Conservation (phyloP, 1,140 invertebrate genomes). For the Achatina immaculata region DNA sequence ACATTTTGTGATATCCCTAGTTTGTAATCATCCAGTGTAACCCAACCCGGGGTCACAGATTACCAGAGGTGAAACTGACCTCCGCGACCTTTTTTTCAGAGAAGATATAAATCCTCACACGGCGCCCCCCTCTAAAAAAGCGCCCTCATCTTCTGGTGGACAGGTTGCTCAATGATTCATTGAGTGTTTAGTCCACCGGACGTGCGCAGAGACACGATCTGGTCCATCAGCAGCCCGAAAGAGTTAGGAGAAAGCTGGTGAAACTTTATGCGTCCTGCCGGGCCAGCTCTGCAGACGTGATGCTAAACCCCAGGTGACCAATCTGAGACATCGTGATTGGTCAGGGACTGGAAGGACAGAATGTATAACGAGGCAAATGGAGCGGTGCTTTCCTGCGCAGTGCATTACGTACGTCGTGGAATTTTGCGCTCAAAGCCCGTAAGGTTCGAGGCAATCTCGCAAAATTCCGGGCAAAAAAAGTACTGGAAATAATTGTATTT, state of each 20-base stretch:
- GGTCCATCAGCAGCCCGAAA: not conserved
- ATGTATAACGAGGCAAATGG: not conserved
- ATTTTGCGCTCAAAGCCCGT: too few species aligned
- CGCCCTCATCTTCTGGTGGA: not conserved
- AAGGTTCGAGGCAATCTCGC: too few species aligned
- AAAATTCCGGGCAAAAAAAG: too few species aligned
- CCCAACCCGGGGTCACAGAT: not conserved
- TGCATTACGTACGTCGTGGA: too few species aligned
- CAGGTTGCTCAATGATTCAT: slow-evolving; percentile 6
- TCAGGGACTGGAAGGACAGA: not conserved
- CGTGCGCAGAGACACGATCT: not conserved
- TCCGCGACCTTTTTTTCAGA: not conserved
- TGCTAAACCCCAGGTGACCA: not conserved
- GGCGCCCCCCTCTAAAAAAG: too few species aligned
- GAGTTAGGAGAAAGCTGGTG: not conserved
- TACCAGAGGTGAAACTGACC: not conserved
- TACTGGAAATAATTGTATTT: too few species aligned
- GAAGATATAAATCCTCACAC: not conserved
- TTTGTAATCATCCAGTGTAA: not conserved
- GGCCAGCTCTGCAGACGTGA: not conserved
- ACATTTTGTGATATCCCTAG: not conserved
- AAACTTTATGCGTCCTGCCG: not conserved
- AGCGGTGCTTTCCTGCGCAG: too few species aligned
- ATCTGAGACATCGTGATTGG: not conserved
- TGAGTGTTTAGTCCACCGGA: not conserved